Evolutionary conservation across 2,797 vertebrate genomes (phyloP).

Genomic region (Phrynocephalus forsythii): DNA sequence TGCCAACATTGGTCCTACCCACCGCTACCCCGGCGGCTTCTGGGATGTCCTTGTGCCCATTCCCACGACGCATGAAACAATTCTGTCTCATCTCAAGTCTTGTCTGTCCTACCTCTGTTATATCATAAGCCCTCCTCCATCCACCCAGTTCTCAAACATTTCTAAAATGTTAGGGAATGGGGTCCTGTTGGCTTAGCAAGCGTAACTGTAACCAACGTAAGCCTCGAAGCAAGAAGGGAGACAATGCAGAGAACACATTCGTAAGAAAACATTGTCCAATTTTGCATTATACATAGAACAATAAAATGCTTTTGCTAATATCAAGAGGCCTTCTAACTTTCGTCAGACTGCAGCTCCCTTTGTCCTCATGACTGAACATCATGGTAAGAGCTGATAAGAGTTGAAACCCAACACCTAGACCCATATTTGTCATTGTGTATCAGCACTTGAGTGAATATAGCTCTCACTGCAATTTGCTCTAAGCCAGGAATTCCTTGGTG

Average conservation of each 20-base stretch:
- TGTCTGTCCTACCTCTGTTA: too few species aligned
- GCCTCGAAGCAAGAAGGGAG: conserved; percentile 39
- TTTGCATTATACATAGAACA: background rate
- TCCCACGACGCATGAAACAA: too few species aligned
- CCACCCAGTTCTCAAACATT: too few species aligned
- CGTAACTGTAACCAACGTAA: conserved; percentile 16
- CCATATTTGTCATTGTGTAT: background rate
- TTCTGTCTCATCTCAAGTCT: too few species aligned
- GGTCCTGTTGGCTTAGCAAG: too few species aligned
- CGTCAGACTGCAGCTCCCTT: background rate
- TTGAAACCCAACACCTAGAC: too few species aligned
- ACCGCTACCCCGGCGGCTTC: too few species aligned
- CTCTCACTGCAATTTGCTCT: background rate
- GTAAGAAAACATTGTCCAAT: background rate
- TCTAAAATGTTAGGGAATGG: too few species aligned
- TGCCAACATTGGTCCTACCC: too few species aligned
- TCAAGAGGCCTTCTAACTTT: background rate
- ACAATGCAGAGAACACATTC: conserved; percentile 29
- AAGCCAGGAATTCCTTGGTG: background rate
- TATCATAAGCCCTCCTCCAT: too few species aligned
- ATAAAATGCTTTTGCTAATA: background rate
- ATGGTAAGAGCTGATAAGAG: too few species aligned
- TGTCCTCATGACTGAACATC: background rate
- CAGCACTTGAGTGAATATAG: background rate
- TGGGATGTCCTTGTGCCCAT: too few species aligned